Evolutionary conservation across 2,888 invertebrate genomes (phyloP).

Genomic region (Prosapia bicincta): DNA sequence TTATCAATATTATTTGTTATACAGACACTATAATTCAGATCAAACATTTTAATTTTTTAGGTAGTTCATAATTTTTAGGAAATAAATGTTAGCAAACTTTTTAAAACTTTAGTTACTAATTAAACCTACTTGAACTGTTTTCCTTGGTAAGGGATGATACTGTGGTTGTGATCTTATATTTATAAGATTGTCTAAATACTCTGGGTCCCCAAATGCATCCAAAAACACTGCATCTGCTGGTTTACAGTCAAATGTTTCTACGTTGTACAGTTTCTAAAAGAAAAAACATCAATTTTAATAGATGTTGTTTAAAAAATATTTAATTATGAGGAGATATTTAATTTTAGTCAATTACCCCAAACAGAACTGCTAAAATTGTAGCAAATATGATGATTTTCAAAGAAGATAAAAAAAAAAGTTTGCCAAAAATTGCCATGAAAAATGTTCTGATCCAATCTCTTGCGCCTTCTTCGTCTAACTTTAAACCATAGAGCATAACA

Average conservation of each 20-base stretch:
- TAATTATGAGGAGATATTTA: too few relatives aligned
- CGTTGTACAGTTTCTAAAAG: neutral
- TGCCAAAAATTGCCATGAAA: neutral
- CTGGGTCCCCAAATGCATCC: neutral
- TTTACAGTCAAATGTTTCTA: neutral
- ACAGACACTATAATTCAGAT: too few relatives aligned
- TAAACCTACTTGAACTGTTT: neutral
- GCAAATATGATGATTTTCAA: neutral
- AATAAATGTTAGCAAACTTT: too few relatives aligned
- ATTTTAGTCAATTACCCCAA: neutral
- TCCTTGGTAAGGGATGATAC: neutral
- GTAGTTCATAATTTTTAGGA: too few relatives aligned
- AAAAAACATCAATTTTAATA: too few relatives aligned
- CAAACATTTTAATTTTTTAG: too few relatives aligned
- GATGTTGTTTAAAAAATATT: too few relatives aligned
- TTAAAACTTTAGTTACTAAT: too few relatives aligned
- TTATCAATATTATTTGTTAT: too few relatives aligned
- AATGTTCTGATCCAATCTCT: neutral
- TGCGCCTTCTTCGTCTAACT: neutral
- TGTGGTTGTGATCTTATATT: neutral
- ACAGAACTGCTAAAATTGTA: neutral
- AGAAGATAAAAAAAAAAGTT: neutral
- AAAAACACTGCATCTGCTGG: neutral
- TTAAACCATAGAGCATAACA: neutral
- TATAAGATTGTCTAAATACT: neutral